Conservation (phyloP, 2,797 vertebrate species). For the Sebastes dallii region DNA sequence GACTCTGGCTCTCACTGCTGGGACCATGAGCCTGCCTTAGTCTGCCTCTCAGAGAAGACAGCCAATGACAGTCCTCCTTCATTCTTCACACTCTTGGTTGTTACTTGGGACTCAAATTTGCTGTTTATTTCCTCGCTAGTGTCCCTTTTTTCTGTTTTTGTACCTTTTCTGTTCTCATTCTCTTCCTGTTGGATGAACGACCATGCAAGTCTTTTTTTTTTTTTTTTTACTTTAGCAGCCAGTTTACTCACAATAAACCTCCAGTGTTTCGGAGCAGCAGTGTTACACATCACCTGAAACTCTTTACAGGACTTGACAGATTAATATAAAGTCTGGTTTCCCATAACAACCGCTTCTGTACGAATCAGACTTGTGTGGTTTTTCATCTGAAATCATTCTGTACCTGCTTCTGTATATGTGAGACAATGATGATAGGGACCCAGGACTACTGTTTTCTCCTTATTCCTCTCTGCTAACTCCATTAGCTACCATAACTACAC, state of each 20-base stretch:
- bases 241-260: constrained; percentile 11
- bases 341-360: background rate
- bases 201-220: constrained; percentile 3
- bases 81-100: constrained; percentile 1
- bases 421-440: constrained; percentile 87
- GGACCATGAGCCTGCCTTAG: constrained; percentile 92
- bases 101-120: constrained; percentile 6
- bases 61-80: constrained; percentile 28
- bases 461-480: constrained; percentile 76
- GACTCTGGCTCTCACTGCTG: constrained; percentile 79
- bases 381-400: constrained; percentile 64
- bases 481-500: constrained; percentile 79
- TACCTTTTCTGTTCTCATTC: constrained; percentile 73
- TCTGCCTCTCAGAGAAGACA: constrained; percentile 60
- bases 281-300: constrained; percentile 34
- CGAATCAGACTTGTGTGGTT: constrained; percentile 13
- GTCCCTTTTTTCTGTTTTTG: background rate
- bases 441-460: constrained; percentile 84
- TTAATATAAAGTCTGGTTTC: constrained; percentile 13
- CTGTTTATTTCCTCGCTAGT: background rate
- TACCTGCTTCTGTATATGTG: constrained; percentile 88
- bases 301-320: constrained; percentile 17
- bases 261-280: constrained; percentile 41
- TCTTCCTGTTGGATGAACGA: background rate
- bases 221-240: background rate